Percentiles rank a stretch among this genome's conserved stretches.
phyloP scores from a whole-genome alignment of 2,113 vertebrate genomes.

The Lophochroa leadbeateri region DNA sequence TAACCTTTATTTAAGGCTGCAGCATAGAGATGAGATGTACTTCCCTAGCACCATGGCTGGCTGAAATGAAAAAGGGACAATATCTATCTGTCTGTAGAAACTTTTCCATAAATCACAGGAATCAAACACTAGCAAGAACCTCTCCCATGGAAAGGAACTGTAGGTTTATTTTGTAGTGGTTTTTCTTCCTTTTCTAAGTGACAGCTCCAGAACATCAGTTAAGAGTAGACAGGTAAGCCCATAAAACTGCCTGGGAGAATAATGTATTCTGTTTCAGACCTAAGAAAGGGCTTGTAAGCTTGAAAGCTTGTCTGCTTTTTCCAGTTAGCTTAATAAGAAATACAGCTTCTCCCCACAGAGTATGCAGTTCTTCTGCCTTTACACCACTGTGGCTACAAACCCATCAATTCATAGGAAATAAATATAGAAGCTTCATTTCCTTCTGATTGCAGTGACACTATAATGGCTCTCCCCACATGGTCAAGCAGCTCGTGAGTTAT shows the following conservation, averaged over 20 bases:
- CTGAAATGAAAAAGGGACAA: no score
- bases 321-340: constrained; percentile 32
- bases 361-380: not conserved
- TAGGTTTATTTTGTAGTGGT: not conserved
- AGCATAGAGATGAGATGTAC: no score
- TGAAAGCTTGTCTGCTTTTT: not conserved
- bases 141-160: not conserved
- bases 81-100: constrained; percentile 3
- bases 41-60: no score
- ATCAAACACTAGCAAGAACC: not conserved
- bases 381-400: constrained; percentile 1
- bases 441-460: not conserved
- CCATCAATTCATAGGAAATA: not conserved
- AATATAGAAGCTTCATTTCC: not conserved
- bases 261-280: constrained; percentile 17
- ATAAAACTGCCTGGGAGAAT: constrained; percentile 32
- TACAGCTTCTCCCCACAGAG: not conserved
- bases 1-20: no score
- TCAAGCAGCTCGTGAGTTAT: not conserved
- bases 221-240: not conserved
- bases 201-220: constrained; percentile 37
- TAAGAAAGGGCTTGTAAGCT: not conserved
- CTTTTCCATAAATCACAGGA: constrained; percentile 18
- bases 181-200: not conserved
- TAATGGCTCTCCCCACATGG: not conserved